These are phyloP conservation scores for Clarias macrocephalus DNA, from an alignment of 2,113 vertebrate genomes.

Conservation along the genomic window DNA sequence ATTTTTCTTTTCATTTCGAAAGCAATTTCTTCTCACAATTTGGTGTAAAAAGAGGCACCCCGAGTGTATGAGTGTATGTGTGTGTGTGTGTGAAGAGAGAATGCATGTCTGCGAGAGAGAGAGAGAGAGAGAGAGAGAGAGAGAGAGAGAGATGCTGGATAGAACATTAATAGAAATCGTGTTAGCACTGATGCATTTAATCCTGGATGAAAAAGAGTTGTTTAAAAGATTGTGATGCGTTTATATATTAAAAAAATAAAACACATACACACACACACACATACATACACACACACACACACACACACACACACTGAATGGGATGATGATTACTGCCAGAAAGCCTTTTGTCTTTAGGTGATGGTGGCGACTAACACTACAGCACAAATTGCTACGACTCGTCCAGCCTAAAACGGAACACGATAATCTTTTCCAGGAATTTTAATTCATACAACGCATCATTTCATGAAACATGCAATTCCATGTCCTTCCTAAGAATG, in stretches of 20 bases:
- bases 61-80: neutral
- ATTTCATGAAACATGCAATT: neutral
- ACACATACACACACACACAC: no score
- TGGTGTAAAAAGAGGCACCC: neutral
- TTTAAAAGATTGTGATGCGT: neutral
- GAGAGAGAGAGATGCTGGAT: neutral
- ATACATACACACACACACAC: no score
- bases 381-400: neutral
- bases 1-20: slow-evolving; percentile 18
- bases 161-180: slow-evolving; percentile 15
- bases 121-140: neutral
- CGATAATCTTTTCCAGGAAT: neutral
- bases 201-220: neutral
- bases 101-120: neutral
- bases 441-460: neutral
- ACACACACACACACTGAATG: neutral
- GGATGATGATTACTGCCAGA: neutral
- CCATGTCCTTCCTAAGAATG: neutral
- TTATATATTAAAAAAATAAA: neutral
- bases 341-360: neutral
- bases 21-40: slow-evolving; percentile 14
- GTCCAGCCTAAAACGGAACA: neutral
- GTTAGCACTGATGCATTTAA: neutral
- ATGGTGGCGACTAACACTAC: neutral
- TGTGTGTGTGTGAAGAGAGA: neutral